These are phyloP conservation scores for Sebastes steindachneri DNA, from an alignment of 2,797 vertebrate genomes.

Conservation along the genomic window DNA sequence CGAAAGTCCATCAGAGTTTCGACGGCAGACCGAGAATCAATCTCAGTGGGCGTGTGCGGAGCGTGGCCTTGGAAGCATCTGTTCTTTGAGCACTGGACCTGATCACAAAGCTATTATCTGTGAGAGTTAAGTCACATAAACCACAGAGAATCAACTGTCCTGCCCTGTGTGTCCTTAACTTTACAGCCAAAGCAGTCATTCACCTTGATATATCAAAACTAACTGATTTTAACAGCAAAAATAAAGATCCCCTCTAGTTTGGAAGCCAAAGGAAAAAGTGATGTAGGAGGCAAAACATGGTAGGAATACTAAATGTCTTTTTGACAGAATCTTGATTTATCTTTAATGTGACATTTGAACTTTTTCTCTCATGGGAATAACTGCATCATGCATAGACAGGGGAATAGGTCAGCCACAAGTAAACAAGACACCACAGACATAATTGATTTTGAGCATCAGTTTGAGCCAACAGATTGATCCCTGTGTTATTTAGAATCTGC, in stretches of 20 bases:
- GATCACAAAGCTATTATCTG: slow-evolving; percentile 68
- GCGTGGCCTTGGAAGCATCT: slow-evolving; percentile 37
- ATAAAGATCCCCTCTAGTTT: not conserved
- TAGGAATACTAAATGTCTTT: slow-evolving; percentile 35
- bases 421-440: slow-evolving; percentile 43
- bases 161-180: not conserved
- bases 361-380: slow-evolving; percentile 43
- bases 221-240: not conserved
- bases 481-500: slow-evolving; percentile 26
- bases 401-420: slow-evolving; percentile 55
- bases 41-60: slow-evolving; percentile 15
- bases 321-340: slow-evolving; percentile 47
- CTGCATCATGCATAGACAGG: slow-evolving; percentile 41
- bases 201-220: not conserved
- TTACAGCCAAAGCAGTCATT: not conserved
- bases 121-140: slow-evolving; percentile 5
- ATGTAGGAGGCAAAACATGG: slow-evolving; percentile 18
- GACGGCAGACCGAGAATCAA: slow-evolving; percentile 34
- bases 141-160: slow-evolving; percentile 1
- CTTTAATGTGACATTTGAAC: slow-evolving; percentile 58
- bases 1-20: slow-evolving; percentile 49
- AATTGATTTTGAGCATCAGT: slow-evolving; percentile 35
- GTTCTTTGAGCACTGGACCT: slow-evolving; percentile 45
- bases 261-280: slow-evolving; percentile 1
- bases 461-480: slow-evolving; percentile 29